A percentile compares a stretch with the other conserved stretches of the same genome.
These are phyloP conservation scores for Aurelia sp. DNA, from an alignment of 30 jellyfish, hydroid and myxozoan species.

Conservation along the genomic window DNA sequence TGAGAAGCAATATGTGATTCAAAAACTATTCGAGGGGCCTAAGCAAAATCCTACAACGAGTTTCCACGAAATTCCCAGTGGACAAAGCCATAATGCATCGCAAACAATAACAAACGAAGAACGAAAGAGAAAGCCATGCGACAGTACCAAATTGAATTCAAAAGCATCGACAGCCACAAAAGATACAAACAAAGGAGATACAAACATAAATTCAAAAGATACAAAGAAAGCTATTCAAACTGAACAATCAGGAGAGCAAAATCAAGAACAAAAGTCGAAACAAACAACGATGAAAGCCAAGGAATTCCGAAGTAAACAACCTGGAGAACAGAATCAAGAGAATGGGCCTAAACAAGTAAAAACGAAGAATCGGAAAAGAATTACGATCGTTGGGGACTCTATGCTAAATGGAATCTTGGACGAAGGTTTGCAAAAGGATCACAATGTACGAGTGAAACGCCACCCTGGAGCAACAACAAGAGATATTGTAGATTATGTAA, in stretches of 20 bases:
- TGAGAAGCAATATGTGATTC: too few relatives aligned
- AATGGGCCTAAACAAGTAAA: neutral
- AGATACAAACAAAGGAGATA: neutral
- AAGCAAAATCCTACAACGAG: neutral
- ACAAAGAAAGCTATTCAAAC: neutral
- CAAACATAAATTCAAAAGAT: conserved; percentile 12
- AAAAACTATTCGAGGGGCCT: too few relatives aligned
- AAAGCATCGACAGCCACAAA: neutral
- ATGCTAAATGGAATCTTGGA: too few relatives aligned
- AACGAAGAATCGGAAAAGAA: neutral
- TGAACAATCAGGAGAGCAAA: too few relatives aligned
- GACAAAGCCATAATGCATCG: neutral
- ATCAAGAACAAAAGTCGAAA: neutral
- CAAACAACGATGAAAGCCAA: conserved; percentile 1
- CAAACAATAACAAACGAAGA: conserved; percentile 3
- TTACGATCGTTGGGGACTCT: too few relatives aligned
- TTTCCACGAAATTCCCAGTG: conserved; percentile 18
- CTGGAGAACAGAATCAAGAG: too few relatives aligned
- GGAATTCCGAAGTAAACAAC: too few relatives aligned
- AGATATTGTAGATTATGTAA: neutral
- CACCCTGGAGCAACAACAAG: neutral
- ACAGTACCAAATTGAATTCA: too few relatives aligned
- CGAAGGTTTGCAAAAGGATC: conserved; percentile 13
- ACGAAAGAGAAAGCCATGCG: neutral
- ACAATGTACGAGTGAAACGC: conserved; percentile 13